These are phyloP conservation scores for Schizaphis graminum DNA, from an alignment of 2,888 invertebrate species.

Conservation along the genomic window DNA sequence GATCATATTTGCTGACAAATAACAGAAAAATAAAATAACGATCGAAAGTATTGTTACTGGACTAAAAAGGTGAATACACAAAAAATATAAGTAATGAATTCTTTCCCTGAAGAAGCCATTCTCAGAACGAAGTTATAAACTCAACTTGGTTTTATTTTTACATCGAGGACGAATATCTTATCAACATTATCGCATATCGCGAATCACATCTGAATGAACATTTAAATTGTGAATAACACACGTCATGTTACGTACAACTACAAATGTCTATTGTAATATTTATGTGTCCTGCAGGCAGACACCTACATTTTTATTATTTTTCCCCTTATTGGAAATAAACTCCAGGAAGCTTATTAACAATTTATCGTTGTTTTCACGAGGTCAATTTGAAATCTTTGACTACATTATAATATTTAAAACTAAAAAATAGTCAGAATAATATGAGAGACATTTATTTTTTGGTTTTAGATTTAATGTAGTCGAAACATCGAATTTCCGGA, in stretches of 20 bases:
- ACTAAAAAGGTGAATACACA: constrained; percentile 24
- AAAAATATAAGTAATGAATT: not conserved
- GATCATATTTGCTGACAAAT: constrained; percentile 42
- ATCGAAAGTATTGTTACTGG: constrained; percentile 1
- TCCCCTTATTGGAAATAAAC: not conserved
- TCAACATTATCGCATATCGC: not conserved
- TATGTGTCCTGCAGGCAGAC: not conserved
- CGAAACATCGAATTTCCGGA: no score
- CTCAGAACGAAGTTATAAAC: not conserved
- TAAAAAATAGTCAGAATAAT: not conserved
- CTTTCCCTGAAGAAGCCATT: not conserved
- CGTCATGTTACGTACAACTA: not conserved
- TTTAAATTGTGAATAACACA: not conserved
- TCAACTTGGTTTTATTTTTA: not conserved
- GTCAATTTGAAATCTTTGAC: not conserved
- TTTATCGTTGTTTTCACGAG: not conserved
- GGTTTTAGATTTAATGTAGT: no score
- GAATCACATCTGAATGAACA: not conserved
- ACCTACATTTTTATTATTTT: constrained; percentile 1
- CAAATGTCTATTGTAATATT: not conserved
- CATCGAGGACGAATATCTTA: not conserved
- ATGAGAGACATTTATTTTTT: not conserved
- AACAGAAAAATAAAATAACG: not conserved
- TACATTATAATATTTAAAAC: not conserved
- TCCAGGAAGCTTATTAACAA: not conserved